Base-by-base conservation (phyloP, 2,888 invertebrate genomes). In the Azorinus chamasolen region DNA sequence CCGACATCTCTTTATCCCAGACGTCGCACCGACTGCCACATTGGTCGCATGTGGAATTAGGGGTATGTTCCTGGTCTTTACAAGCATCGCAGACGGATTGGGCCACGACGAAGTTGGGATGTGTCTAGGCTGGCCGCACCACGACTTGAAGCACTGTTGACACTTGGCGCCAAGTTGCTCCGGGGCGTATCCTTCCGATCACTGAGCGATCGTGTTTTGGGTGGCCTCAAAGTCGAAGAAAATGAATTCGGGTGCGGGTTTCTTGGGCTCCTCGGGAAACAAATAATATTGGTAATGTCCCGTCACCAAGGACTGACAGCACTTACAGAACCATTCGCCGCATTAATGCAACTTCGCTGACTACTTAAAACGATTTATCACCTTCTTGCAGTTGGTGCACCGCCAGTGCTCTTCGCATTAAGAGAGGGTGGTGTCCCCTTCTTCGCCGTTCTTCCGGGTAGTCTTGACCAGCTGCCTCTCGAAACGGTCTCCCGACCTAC, bases 51-150 rank as follows among this genome's bases (percentile, higher is more conserved):
- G n/a, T 59, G 5, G 70, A 66, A 20, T 41, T 8, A 0, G 69
- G 46, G 16, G 43, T 65, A 10, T 70, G 20, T 3, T 48, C 37
- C 6, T 53, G 27, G 22, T 64, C 50, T 1, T 32, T 69, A 45
- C 73, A 74, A 1, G 16, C 10, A 1, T 24, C 20, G 48, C 73
- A 79, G 1, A 62, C 58, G 0, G 57, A 57, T 2, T 79, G 79
- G 16, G 65, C 66, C 3, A 74, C 66, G 4, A 70, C 70, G n/a
- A 66, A 69, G 48, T 79, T 79, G 8, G 74, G 61, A 39, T n/a
- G n/a, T n/a, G n/a, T n/a, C n/a, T n/a, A n/a, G n/a, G n/a, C n/a
- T n/a, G n/a, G n/a, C n/a, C n/a, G n/a, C n/a, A n/a, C n/a, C n/a
- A n/a, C n/a, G n/a, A n/a, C n/a, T n/a, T n/a, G n/a, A n/a, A n/a